Conservation (phyloP, 2,113 vertebrate species). For the Equus przewalskii region DNA sequence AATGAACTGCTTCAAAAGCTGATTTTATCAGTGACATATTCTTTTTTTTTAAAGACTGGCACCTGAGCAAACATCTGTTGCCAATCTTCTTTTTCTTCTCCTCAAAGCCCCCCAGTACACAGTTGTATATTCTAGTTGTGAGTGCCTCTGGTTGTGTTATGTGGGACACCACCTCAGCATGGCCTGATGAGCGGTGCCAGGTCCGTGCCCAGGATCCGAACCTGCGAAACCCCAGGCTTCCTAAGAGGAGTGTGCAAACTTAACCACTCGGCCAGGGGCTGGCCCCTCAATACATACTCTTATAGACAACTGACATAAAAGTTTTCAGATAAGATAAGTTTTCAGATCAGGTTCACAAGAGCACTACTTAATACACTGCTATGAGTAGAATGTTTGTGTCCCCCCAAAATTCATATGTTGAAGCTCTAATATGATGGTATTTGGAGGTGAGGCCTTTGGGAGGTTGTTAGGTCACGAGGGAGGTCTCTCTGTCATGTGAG, state of each 20-base stretch:
- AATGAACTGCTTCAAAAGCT: not conserved
- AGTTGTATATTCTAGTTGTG: too few relatives aligned
- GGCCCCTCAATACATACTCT: not conserved
- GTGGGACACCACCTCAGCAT: too few relatives aligned
- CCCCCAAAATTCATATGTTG: not conserved
- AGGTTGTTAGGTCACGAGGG: not conserved
- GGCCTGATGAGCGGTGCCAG: too few relatives aligned
- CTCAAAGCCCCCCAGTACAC: too few relatives aligned
- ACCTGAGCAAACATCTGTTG: too few relatives aligned
- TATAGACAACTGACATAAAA: conserved; percentile 48
- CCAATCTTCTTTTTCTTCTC: too few relatives aligned
- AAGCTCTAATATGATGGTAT: not conserved
- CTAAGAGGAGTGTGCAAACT: too few relatives aligned
- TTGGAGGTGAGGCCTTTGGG: not conserved
- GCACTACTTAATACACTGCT: not conserved
- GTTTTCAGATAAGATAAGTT: not conserved
- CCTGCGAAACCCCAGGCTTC: too few relatives aligned
- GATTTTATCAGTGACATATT: not conserved
- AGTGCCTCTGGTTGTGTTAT: too few relatives aligned
- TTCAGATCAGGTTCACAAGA: conserved; percentile 8
- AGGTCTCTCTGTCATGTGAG: not conserved
- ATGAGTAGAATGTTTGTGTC: not conserved
- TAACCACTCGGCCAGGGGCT: too few relatives aligned
- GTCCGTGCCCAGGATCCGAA: too few relatives aligned
- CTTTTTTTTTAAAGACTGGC: too few relatives aligned